Evolutionary conservation across 1,140 invertebrate genomes (phyloP).

Genomic region (Zophobas morio): DNA sequence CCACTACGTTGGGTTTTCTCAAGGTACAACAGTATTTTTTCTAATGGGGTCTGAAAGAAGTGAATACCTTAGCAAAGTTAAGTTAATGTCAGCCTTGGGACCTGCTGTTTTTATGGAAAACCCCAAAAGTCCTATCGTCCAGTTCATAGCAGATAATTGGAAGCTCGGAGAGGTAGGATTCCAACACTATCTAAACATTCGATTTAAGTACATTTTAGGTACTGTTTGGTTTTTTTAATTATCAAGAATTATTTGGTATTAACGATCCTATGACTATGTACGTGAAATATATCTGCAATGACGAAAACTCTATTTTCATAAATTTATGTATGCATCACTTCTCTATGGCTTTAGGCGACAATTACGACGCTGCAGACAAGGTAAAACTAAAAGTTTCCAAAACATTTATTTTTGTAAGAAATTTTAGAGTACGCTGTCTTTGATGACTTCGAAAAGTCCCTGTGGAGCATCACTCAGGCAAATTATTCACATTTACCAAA

Average conservation of each 20-base stretch:
- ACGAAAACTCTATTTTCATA: conserved; percentile 40
- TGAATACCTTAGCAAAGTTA: conserved; percentile 73
- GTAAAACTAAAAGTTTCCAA: conserved; percentile 8
- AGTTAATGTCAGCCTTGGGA: conserved; percentile 71
- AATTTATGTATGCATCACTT: conserved; percentile 40
- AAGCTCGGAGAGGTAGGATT: conserved; percentile 39
- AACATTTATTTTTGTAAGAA: conserved; percentile 1
- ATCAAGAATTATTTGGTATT: conserved; percentile 7
- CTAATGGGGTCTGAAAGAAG: conserved; percentile 70
- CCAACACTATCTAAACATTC: neutral
- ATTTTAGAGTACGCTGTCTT: conserved; percentile 40
- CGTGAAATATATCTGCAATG: conserved; percentile 26
- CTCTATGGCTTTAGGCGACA: conserved; percentile 48
- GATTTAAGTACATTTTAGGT: neutral
- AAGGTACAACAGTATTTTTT: conserved; percentile 74
- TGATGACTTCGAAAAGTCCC: conserved; percentile 43
- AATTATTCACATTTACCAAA: conserved; percentile 47
- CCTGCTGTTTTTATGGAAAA: conserved; percentile 70
- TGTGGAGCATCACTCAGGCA: conserved; percentile 50
- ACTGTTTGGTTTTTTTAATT: conserved; percentile 18
- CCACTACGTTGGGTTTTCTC: conserved; percentile 73
- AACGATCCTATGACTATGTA: neutral
- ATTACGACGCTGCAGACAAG: conserved; percentile 19
- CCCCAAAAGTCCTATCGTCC: conserved; percentile 39
- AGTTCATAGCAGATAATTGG: conserved; percentile 14